Evolutionary conservation across 1,140 invertebrate genomes (phyloP).

Genomic region (Octopus sinensis): DNA sequence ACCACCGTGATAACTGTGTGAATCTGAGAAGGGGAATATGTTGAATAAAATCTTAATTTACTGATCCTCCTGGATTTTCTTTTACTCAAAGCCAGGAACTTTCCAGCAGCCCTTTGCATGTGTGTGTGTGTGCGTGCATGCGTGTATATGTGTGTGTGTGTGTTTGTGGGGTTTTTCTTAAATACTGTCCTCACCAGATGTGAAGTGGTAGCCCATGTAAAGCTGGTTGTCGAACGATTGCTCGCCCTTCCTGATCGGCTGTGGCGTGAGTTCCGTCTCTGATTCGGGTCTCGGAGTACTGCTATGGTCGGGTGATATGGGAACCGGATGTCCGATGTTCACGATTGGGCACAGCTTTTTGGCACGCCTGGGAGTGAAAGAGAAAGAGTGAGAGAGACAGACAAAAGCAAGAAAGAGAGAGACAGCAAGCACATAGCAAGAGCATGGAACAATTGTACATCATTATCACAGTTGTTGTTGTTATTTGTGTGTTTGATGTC

Average conservation of each 20-base stretch:
- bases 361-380: background rate
- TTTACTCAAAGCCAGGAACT: too few relatives aligned
- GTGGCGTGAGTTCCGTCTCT: background rate
- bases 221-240: background rate
- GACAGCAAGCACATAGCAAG: too few relatives aligned
- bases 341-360: background rate
- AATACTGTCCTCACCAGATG: slow-evolving; percentile 6
- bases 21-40: too few relatives aligned
- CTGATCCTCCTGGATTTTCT: too few relatives aligned
- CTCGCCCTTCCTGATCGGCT: background rate
- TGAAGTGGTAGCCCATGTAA: background rate
- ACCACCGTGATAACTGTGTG: too few relatives aligned
- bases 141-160: background rate
- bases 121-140: background rate
- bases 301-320: background rate
- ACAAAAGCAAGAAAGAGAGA: too few relatives aligned
- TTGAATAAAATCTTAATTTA: too few relatives aligned
- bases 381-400: background rate
- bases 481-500: too few relatives aligned
- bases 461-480: too few relatives aligned
- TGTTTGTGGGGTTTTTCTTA: background rate
- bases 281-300: background rate
- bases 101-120: background rate
- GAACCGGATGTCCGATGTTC: background rate
- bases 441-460: too few relatives aligned